A percentile compares a stretch with the other conserved stretches of the same genome.
Conservation (phyloP, 1,140 invertebrate species). For the Dolichoris vasculosae region DNA sequence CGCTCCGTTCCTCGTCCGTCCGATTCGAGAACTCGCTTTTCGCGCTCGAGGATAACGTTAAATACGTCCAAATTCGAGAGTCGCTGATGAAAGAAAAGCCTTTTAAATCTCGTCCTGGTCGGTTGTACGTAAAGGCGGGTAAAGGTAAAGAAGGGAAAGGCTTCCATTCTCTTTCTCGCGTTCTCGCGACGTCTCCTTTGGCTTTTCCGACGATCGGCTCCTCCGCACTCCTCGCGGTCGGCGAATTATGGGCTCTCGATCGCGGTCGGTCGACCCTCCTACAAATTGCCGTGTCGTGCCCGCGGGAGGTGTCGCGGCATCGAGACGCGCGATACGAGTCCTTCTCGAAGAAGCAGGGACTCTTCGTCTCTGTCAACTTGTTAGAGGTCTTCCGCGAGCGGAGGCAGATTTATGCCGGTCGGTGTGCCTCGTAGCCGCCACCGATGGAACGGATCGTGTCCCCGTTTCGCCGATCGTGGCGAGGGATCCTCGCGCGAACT, state of each 20-base stretch:
- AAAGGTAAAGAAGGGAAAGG: not conserved
- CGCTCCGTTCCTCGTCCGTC: too few species aligned
- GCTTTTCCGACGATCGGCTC: not conserved
- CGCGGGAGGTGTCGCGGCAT: conserved; percentile 40
- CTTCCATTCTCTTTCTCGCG: not conserved
- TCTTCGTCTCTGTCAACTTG: conserved; percentile 49
- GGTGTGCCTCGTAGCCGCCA: not conserved
- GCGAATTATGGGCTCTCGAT: conserved; percentile 44
- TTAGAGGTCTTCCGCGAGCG: conserved; percentile 29
- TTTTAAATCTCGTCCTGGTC: not conserved
- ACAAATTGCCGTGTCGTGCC: conserved; percentile 58
- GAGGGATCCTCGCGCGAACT: not conserved
- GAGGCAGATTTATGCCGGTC: conserved; percentile 38
- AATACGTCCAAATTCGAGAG: not conserved
- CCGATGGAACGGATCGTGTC: not conserved
- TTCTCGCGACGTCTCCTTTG: not conserved
- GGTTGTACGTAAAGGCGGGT: too few species aligned
- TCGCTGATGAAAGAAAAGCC: not conserved
- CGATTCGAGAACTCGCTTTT: too few species aligned
- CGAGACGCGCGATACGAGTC: not conserved
- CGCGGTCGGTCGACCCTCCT: conserved; percentile 24
- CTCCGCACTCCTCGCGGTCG: conserved; percentile 25
- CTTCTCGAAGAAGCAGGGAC: conserved; percentile 40
- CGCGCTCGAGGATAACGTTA: not conserved
- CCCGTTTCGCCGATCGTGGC: not conserved